These are phyloP conservation scores for Indicator indicator DNA, from an alignment of 2,113 vertebrate species.

Conservation along the genomic window DNA sequence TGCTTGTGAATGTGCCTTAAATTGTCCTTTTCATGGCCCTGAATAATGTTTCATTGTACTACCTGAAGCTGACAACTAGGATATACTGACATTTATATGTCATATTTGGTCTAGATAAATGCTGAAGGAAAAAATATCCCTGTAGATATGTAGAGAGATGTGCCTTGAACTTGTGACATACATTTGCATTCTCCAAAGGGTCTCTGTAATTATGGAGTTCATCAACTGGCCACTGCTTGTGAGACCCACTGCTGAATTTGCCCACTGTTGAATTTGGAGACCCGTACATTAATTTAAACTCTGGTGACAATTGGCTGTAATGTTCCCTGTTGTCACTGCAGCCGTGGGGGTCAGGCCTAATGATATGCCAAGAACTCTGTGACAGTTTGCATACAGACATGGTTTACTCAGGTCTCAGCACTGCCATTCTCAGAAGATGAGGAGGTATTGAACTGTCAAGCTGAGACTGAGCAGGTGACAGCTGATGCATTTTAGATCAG, in stretches of 20 bases:
- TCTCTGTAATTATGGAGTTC: conserved; percentile 56
- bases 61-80: neutral
- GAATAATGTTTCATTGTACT: neutral
- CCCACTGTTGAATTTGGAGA: conserved; percentile 10
- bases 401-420: conserved; percentile 68
- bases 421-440: conserved; percentile 73
- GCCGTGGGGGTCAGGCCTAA: conserved; percentile 68
- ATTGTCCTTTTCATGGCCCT: neutral
- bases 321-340: conserved; percentile 53
- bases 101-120: neutral
- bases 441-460: conserved; percentile 75
- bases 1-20: neutral
- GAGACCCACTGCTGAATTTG: neutral
- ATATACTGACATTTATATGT: neutral
- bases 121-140: neutral
- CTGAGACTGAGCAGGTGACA: conserved; percentile 66
- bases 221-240: conserved; percentile 16
- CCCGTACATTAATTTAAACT: conserved; percentile 35
- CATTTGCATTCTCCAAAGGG: neutral
- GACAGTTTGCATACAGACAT: conserved; percentile 74
- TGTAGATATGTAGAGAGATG: neutral
- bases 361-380: conserved; percentile 66
- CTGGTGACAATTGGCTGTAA: conserved; percentile 48
- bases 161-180: neutral
- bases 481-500: conserved; percentile 73